Conservation (phyloP, 2,797 vertebrate genomes). For the Urocyon cinereoargenteus region DNA sequence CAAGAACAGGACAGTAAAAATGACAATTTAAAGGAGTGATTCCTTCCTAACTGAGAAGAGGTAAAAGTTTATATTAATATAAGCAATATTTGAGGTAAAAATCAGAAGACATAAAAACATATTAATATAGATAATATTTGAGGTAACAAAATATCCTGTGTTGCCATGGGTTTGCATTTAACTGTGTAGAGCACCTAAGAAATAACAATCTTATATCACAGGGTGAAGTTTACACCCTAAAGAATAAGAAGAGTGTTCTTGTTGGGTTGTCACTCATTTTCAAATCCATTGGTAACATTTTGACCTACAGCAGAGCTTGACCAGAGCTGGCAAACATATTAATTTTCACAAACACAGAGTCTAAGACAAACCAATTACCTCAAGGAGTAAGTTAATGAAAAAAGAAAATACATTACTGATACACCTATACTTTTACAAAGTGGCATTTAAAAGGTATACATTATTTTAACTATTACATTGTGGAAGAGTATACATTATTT, state of each 20-base stretch:
- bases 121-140: background rate
- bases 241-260: background rate
- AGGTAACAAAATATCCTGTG: background rate
- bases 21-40: background rate
- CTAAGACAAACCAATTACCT: slow-evolving; percentile 51
- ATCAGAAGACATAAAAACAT: background rate
- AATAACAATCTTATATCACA: background rate
- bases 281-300: background rate
- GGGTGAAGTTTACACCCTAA: background rate
- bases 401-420: background rate
- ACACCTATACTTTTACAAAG: slow-evolving; percentile 21
- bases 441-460: background rate
- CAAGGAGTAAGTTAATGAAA: slow-evolving; percentile 25
- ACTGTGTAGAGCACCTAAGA: slow-evolving; percentile 10
- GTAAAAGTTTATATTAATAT: background rate
- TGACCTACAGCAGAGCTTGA: background rate
- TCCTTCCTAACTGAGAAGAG: background rate
- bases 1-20: background rate
- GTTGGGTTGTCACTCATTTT: background rate
- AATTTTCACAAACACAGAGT: slow-evolving; percentile 26
- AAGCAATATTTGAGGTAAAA: background rate
- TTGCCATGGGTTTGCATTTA: background rate
- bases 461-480: background rate
- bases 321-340: background rate
- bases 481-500: background rate